Conservation (phyloP, 1,140 invertebrate genomes). For the Papilio polytes region DNA sequence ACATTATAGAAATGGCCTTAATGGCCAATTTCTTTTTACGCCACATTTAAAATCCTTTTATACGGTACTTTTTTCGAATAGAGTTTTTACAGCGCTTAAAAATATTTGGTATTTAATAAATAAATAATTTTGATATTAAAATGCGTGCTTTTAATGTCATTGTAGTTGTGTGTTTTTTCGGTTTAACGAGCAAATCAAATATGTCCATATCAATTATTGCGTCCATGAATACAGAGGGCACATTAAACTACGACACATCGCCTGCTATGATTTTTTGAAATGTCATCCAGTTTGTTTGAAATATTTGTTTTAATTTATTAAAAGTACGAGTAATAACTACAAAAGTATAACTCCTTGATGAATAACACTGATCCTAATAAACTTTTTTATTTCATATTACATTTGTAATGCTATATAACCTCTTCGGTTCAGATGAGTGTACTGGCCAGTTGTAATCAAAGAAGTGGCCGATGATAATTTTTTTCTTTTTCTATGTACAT, state of each 20-base stretch:
- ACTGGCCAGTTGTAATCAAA: no score
- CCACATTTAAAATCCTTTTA: not conserved
- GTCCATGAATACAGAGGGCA: not conserved
- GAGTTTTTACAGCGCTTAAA: not conserved
- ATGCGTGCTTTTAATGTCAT: not conserved
- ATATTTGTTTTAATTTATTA: no score
- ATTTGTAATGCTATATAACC: no score
- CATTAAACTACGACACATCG: not conserved
- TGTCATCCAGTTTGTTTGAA: not conserved
- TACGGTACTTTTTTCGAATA: not conserved
- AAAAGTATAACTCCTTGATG: no score
- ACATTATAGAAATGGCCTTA: slow-evolving; percentile 26
- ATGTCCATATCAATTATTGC: not conserved
- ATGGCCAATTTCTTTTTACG: slow-evolving; percentile 26
- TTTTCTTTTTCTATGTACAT: no score
- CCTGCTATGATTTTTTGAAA: not conserved
- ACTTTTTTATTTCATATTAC: no score
- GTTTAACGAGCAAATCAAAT: not conserved
- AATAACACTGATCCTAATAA: no score
- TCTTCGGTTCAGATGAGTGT: no score
- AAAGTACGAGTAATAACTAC: no score
- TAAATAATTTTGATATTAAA: not conserved
- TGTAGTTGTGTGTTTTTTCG: not conserved
- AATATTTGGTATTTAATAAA: not conserved
- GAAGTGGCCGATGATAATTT: no score